Evolutionary conservation across 2,888 invertebrate genomes (phyloP).

Genomic region (Andrena hattorfiana): DNA sequence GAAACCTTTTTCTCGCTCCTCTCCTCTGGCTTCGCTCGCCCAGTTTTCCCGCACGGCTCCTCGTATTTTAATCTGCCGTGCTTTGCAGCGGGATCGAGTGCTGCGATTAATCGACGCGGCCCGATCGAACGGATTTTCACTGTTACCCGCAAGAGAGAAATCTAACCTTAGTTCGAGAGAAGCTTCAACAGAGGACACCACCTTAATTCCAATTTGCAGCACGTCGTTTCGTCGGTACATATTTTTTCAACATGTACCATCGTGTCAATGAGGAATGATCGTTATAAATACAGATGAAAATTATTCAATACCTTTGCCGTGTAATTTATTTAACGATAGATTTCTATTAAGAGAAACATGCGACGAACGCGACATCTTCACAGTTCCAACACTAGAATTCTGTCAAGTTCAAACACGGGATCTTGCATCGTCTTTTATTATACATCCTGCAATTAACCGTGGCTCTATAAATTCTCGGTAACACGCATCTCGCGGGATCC

Average conservation of each 20-base stretch:
- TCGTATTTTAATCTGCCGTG: slow-evolving; percentile 14
- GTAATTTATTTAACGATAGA: slow-evolving; percentile 44
- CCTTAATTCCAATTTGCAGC: slow-evolving; percentile 57
- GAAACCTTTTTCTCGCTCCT: slow-evolving; percentile 14
- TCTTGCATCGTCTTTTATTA: slow-evolving; percentile 8
- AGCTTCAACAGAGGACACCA: slow-evolving; percentile 81
- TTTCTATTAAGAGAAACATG: slow-evolving; percentile 41
- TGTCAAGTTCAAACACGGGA: slow-evolving; percentile 36
- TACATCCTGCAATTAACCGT: background rate
- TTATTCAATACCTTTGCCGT: background rate
- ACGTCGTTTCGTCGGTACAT: slow-evolving; percentile 45
- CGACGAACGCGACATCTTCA: slow-evolving; percentile 69
- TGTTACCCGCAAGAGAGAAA: slow-evolving; percentile 60
- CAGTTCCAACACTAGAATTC: slow-evolving; percentile 20
- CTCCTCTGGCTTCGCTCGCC: background rate
- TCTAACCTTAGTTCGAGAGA: slow-evolving; percentile 76
- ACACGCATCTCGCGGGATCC: background rate
- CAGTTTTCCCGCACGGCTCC: background rate
- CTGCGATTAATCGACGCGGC: background rate
- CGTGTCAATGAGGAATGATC: slow-evolving; percentile 51
- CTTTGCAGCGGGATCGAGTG: background rate
- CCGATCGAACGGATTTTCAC: slow-evolving; percentile 10
- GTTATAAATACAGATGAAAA: slow-evolving; percentile 14
- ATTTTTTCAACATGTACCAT: slow-evolving; percentile 56
- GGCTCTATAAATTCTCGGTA: background rate